These are phyloP conservation scores for Lagenorhynchus albirostris DNA, from an alignment of 2,113 vertebrate species.

Conservation along the genomic window DNA sequence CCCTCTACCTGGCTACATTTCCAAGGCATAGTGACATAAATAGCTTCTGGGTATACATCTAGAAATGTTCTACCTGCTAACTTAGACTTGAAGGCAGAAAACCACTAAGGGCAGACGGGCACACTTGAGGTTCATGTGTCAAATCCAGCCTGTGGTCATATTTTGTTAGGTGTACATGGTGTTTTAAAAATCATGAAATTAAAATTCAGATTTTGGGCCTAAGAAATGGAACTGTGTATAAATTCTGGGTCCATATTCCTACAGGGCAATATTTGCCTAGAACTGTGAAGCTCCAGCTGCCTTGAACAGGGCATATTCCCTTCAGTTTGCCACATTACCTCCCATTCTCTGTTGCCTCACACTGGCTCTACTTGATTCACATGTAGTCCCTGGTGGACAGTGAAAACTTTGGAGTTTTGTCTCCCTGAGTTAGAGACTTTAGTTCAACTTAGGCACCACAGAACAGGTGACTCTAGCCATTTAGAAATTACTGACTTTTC, in stretches of 20 bases:
- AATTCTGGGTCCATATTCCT: neutral
- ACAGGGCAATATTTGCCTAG: neutral
- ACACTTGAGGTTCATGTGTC: neutral
- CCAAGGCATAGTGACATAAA: slow-evolving; percentile 32
- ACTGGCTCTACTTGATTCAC: neutral
- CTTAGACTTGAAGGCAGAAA: slow-evolving; percentile 4
- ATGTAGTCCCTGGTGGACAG: neutral
- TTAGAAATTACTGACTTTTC: neutral
- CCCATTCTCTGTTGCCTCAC: neutral
- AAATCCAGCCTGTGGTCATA: neutral
- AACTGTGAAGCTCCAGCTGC: neutral
- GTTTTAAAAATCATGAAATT: slow-evolving; percentile 17
- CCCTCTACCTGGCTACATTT: slow-evolving; percentile 18
- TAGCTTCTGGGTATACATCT: neutral
- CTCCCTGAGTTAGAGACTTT: neutral
- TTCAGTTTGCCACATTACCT: neutral
- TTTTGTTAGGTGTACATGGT: neutral
- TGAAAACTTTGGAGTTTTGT: neutral
- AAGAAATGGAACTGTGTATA: neutral
- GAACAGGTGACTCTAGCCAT: neutral
- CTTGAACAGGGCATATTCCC: neutral
- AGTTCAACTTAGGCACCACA: neutral
- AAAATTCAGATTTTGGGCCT: neutral
- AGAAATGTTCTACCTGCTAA: neutral
- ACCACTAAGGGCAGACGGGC: neutral